A percentile compares a stretch with the other conserved stretches of the same genome.
phyloP scores from a whole-genome alignment of 2,797 vertebrate genomes.

The Bradypodion ventrale region DNA sequence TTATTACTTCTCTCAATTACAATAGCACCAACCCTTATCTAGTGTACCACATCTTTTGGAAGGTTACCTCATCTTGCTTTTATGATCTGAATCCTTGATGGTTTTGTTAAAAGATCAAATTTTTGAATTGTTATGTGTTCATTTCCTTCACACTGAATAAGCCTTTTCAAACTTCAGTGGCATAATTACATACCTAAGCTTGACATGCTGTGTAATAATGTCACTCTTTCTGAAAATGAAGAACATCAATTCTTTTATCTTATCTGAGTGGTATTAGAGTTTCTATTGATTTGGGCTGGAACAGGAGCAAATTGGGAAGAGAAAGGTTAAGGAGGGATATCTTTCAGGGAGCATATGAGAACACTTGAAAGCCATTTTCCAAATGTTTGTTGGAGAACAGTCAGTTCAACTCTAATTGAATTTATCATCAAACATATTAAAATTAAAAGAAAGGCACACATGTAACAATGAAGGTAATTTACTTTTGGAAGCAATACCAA shows the following conservation, averaged over 20 bases:
- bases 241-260: neutral
- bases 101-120: neutral
- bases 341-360: neutral
- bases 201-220: neutral
- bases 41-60: neutral
- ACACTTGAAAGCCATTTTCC: neutral
- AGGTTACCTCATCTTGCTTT: neutral
- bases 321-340: neutral
- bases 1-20: neutral
- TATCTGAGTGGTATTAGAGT: neutral
- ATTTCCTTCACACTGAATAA: neutral
- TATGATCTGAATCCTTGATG: neutral
- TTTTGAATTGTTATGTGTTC: neutral
- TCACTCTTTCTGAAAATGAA: neutral
- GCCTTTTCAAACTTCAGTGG: neutral
- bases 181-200: too few species aligned
- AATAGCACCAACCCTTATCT: neutral
- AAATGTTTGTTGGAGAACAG: neutral
- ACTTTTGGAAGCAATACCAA: conserved; percentile 3
- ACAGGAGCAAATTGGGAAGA: neutral
- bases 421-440: conserved; percentile 3
- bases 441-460: conserved; percentile 2
- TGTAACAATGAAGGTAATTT: conserved; percentile 21
- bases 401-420: neutral
- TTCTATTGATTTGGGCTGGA: neutral